Percentiles rank a stretch among this genome's conserved stretches.
Evolutionary conservation across 2,797 vertebrate genomes (phyloP).

Genomic region (Gymnopithys bicolor): DNA sequence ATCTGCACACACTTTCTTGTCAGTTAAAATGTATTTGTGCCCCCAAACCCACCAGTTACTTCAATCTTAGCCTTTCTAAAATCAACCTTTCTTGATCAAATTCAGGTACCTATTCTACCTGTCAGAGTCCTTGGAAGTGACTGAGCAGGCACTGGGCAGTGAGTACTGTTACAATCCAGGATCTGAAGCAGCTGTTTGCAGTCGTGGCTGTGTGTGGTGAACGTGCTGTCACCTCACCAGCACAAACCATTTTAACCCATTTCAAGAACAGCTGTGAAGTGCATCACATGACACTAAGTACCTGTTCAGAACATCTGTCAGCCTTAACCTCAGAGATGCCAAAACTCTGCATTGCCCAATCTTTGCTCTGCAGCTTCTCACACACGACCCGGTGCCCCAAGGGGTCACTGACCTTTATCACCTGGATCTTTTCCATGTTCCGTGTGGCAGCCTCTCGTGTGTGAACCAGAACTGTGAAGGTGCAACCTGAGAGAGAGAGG

Average conservation of each 20-base stretch:
- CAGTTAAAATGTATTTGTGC: neutral
- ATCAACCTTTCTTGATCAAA: too few species aligned
- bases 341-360: neutral
- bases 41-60: neutral
- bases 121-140: neutral
- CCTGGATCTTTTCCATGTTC: constrained; percentile 99
- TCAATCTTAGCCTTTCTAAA: neutral
- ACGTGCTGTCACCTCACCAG: neutral
- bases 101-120: too few species aligned
- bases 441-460: constrained; percentile 93
- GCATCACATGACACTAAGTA: neutral
- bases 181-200: neutral
- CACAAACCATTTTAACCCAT: neutral
- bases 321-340: neutral
- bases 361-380: neutral
- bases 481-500: constrained; percentile 84
- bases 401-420: constrained; percentile 88
- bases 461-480: constrained; percentile 95
- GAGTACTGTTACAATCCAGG: neutral
- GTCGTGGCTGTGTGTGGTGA: neutral
- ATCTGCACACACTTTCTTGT: neutral
- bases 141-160: neutral
- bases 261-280: neutral
- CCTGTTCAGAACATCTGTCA: fast-evolving
- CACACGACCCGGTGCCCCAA: neutral